phyloP scores from a whole-genome alignment of 1,140 invertebrate genomes.

The Yoshiicerus persimilis region DNA sequence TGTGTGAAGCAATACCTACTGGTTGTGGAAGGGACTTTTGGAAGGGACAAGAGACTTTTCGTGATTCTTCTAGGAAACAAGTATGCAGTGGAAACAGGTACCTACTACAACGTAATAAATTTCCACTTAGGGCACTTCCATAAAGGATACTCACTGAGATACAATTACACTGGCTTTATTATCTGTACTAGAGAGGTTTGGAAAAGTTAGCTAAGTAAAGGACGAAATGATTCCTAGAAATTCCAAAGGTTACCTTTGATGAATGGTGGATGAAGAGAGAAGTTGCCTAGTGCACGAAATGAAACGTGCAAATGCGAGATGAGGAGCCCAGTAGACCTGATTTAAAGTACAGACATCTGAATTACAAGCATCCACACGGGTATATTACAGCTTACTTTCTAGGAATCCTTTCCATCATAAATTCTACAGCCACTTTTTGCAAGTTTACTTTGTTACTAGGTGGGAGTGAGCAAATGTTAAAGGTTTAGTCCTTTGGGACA shows the following conservation, averaged over 20 bases:
- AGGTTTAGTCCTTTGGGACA: neutral
- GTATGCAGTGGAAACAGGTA: no score
- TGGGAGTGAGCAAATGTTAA: neutral
- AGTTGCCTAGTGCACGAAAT: neutral
- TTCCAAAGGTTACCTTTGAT: neutral
- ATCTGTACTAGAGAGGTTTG: neutral
- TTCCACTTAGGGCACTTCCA: no score
- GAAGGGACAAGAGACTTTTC: no score
- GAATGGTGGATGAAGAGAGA: neutral
- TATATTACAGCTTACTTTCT: neutral
- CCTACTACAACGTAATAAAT: no score
- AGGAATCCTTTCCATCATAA: no score
- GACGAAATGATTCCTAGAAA: neutral
- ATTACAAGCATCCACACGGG: neutral
- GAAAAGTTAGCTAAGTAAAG: neutral
- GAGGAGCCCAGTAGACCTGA: neutral
- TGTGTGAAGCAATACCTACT: no score
- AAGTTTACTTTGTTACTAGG: neutral
- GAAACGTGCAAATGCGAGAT: neutral
- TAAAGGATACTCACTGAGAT: no score
- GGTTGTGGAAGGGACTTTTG: no score
- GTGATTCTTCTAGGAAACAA: no score
- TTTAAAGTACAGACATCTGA: neutral
- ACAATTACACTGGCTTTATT: no score
- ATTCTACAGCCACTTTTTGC: no score